Evolutionary conservation across 2,113 vertebrate species (phyloP), one percentile per base, ranked within the genome.

Genomic region (Oreamnos americanus): DNA sequence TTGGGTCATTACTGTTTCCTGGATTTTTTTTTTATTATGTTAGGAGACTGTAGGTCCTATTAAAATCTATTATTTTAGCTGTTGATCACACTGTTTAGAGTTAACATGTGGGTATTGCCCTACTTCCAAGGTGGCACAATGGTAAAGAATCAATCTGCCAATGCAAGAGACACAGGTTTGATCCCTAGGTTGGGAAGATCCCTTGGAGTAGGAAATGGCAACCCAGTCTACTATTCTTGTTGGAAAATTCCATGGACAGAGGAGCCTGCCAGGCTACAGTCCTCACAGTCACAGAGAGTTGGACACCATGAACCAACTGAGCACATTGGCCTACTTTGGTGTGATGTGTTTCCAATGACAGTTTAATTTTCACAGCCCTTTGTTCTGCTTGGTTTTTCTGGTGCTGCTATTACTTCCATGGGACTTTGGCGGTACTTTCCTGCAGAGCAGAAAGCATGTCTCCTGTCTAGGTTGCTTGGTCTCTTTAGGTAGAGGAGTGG

Each of bases 361-460:
- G 2, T 25, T 74, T 87, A 30, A 25, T 78, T 71, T 90, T 88
- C 8, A 47, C n/a, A 74, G 67, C 2, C n/a, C 55, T 67, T 85
- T 64, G 13, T 5, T 39, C 47, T 88, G 14, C 13, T 82, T 47
- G 39, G 10, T 53, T 51, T n/a, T 62, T 62, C 45, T 62, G 30
- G 6, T 55, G 43, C 33, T 87, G 15, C 2, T 13, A 0, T 57
- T 28, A 5, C 12, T 91, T 33, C 21, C 43, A 3, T 28, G 64
- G 26, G 21, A 55, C 1, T 3, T 43, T 84, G 11, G 26, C 3
- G 0, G 15, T 64, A 1, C 7, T 57, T 12, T 5, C 12, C 14
- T 3, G 7, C 49, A 11, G 5, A 53, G 26, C 36, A 43, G 25
- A 87, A 39, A 3, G 23, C 39, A 5, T 87, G 26, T 47, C 7